Evolutionary conservation across 2,888 invertebrate species (phyloP).

Genomic region (Dasypogon diadema): DNA sequence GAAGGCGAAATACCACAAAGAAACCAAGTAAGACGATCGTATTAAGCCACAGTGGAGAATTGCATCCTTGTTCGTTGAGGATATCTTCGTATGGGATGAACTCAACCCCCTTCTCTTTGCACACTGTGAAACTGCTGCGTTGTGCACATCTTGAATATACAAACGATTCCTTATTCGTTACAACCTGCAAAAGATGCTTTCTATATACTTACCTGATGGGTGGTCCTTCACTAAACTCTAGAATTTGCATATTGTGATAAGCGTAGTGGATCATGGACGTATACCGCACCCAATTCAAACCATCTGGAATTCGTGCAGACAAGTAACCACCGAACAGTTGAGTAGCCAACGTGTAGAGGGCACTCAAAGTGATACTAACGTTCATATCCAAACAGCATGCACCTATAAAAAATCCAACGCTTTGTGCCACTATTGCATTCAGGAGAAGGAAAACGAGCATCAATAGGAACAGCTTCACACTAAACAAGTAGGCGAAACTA

Average conservation of each 20-base stretch:
- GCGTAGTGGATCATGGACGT: constrained; percentile 84
- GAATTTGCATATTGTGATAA: constrained; percentile 84
- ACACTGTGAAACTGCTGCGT: constrained; percentile 76
- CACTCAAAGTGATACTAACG: constrained; percentile 81
- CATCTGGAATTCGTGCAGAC: constrained; percentile 79
- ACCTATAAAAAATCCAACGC: constrained; percentile 83
- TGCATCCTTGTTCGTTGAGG: constrained; percentile 75
- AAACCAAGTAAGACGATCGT: constrained; percentile 78
- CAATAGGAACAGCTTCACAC: constrained; percentile 76
- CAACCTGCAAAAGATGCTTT: too few species aligned
- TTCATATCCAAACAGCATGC: constrained; percentile 83
- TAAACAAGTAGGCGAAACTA: constrained; percentile 56
- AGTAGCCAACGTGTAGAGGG: constrained; percentile 80
- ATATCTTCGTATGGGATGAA: constrained; percentile 77
- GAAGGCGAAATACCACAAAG: constrained; percentile 77
- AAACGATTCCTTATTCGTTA: not conserved
- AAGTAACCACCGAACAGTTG: constrained; percentile 82
- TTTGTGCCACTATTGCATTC: constrained; percentile 81
- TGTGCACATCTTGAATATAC: constrained; percentile 74
- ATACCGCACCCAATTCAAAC: constrained; percentile 81
- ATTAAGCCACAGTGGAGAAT: constrained; percentile 79
- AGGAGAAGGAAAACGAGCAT: constrained; percentile 77
- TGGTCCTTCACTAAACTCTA: constrained; percentile 79
- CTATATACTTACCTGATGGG: constrained; percentile 74
- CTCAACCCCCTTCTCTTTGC: constrained; percentile 70